Evolutionary conservation across 1,140 invertebrate species (phyloP).

Genomic region (Drosophila hydei): DNA sequence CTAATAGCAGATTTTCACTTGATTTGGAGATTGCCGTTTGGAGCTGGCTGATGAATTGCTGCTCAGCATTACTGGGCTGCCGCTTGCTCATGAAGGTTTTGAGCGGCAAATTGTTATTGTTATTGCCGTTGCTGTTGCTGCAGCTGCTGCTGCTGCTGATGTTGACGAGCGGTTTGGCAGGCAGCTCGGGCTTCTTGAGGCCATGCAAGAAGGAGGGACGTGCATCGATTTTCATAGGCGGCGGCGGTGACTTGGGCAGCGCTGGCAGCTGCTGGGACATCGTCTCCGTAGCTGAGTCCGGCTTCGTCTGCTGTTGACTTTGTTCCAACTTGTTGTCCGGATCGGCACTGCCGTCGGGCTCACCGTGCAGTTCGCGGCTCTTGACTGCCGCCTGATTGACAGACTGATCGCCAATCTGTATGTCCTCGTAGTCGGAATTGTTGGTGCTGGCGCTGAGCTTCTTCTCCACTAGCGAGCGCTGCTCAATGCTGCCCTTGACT

Average conservation of each 20-base stretch:
- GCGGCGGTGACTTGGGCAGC: slow-evolving; percentile 86
- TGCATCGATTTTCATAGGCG: slow-evolving; percentile 85
- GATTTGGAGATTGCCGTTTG: slow-evolving; percentile 84
- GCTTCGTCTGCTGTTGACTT: slow-evolving; percentile 37
- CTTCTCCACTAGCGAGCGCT: slow-evolving; percentile 62
- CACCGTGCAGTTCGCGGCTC: slow-evolving; percentile 90
- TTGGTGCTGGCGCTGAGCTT: slow-evolving; percentile 80
- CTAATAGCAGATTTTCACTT: slow-evolving; percentile 59
- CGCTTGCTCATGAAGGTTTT: slow-evolving; percentile 68
- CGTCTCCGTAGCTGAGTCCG: slow-evolving; percentile 17
- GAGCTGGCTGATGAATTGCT: slow-evolving; percentile 85
- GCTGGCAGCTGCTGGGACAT: slow-evolving; percentile 85
- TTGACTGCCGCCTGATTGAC: slow-evolving; percentile 83
- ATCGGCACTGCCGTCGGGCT: slow-evolving; percentile 92
- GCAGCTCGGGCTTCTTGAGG: slow-evolving; percentile 87
- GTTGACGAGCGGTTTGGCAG: slow-evolving; percentile 85
- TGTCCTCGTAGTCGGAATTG: slow-evolving; percentile 83
- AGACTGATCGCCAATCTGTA: slow-evolving; percentile 75
- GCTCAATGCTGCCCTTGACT: slow-evolving; percentile 31
- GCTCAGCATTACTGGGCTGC: slow-evolving; percentile 71
- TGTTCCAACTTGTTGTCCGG: slow-evolving; percentile 86
- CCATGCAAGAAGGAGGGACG: slow-evolving; percentile 89
- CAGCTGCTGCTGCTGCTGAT: slow-evolving; percentile 30
- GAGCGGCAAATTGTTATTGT: slow-evolving; percentile 38
- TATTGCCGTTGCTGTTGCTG: slow-evolving; percentile 24